Percentiles rank a stretch among this genome's conserved stretches.
phyloP scores from a whole-genome alignment of 1,140 invertebrate species.

The Latrodectus geometricus region DNA sequence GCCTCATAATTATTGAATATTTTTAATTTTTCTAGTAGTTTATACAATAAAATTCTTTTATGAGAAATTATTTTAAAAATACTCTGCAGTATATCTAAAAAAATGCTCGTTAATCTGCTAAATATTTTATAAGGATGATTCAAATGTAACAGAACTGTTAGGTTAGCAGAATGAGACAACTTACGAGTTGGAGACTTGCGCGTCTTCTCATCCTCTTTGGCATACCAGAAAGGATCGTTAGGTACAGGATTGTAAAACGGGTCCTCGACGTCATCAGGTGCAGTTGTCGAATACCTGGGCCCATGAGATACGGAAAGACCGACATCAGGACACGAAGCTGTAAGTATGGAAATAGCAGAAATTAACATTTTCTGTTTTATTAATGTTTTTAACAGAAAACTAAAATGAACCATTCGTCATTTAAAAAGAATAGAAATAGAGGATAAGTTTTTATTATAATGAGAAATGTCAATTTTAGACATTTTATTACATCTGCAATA shows the following conservation, averaged over 20 bases:
- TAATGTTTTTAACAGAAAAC: too few species aligned
- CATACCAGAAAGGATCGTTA: conserved; percentile 54
- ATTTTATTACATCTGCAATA: neutral
- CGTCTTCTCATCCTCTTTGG: conserved; percentile 33
- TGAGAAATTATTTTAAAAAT: too few species aligned
- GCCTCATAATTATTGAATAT: too few species aligned
- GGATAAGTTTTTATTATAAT: neutral
- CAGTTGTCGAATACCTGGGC: conserved; percentile 30
- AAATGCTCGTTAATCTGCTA: too few species aligned
- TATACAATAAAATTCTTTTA: too few species aligned
- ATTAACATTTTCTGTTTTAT: too few species aligned
- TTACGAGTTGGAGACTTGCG: conserved; percentile 41
- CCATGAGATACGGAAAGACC: conserved; percentile 38
- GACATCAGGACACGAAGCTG: conserved; percentile 61
- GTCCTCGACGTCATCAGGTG: conserved; percentile 15
- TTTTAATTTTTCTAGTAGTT: too few species aligned
- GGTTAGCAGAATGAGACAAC: neutral
- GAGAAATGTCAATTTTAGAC: neutral
- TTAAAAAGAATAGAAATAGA: too few species aligned
- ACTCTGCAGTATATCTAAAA: too few species aligned
- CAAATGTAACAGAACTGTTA: neutral
- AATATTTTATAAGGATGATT: too few species aligned
- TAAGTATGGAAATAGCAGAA: neutral
- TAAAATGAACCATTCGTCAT: too few species aligned
- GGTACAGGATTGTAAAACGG: conserved; percentile 44